phyloP scores from a whole-genome alignment of 2,113 vertebrate species.

The Melanotaenia duboulayi region DNA sequence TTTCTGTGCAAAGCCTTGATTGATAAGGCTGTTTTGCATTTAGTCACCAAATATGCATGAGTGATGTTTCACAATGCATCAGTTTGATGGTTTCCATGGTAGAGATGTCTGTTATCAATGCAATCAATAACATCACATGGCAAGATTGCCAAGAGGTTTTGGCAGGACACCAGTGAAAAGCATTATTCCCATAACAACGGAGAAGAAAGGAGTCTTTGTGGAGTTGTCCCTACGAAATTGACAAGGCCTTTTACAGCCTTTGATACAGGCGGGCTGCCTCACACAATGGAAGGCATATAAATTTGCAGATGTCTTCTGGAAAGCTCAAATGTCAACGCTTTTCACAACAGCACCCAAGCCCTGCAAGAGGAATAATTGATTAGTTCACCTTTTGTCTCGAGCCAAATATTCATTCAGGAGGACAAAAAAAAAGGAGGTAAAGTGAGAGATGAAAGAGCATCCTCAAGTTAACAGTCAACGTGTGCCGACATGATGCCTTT shows the following conservation, averaged over 20 bases:
- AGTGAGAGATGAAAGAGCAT: conserved; percentile 88
- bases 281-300: conserved; percentile 96
- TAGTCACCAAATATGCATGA: background rate
- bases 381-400: conserved; percentile 95
- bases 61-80: conserved; percentile 19
- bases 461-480: conserved; percentile 61
- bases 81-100: conserved; percentile 37
- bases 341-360: conserved; percentile 91
- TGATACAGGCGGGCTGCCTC: conserved; percentile 93
- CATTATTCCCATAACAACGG: conserved; percentile 72
- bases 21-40: conserved; percentile 6
- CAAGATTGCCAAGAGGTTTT: conserved; percentile 57
- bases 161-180: conserved; percentile 59
- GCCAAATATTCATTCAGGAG: conserved; percentile 96
- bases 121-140: conserved; percentile 58
- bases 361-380: conserved; percentile 96
- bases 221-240: conserved; percentile 94
- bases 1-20: background rate
- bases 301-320: conserved; percentile 96
- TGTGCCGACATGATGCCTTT: background rate
- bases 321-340: conserved; percentile 99
- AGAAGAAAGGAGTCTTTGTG: conserved; percentile 84
- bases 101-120: conserved; percentile 61
- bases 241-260: conserved; percentile 98
- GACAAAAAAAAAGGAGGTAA: conserved; percentile 85